phyloP scores from a whole-genome alignment of 2,888 invertebrate genomes.

The Papilio demoleus region DNA sequence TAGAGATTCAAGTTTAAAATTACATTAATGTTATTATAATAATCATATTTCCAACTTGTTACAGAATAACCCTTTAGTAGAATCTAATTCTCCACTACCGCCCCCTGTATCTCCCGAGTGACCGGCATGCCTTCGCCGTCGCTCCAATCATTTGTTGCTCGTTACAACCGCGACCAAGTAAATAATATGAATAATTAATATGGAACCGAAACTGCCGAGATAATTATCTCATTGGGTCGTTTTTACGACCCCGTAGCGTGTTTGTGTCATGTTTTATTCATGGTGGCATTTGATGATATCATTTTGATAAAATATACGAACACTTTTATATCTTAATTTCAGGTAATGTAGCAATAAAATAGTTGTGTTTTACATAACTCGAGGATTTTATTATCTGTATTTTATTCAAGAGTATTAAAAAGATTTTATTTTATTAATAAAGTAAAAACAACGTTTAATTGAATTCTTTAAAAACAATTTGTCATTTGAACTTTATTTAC shows the following conservation, averaged over 20 bases:
- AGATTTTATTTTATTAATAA: background rate
- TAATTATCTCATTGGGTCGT: slow-evolving; percentile 46
- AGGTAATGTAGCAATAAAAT: slow-evolving; percentile 22
- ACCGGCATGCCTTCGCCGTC: slow-evolving; percentile 40
- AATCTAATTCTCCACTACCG: slow-evolving; percentile 43
- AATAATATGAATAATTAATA: slow-evolving; percentile 58
- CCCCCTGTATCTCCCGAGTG: slow-evolving; percentile 43
- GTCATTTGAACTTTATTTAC: background rate
- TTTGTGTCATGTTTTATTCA: slow-evolving; percentile 40
- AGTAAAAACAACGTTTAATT: too few species aligned
- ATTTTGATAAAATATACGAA: slow-evolving; percentile 20
- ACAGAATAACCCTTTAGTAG: slow-evolving; percentile 40
- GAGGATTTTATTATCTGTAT: slow-evolving; percentile 6
- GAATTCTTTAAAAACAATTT: background rate
- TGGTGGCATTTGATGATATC: slow-evolving; percentile 28
- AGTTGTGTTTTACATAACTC: slow-evolving; percentile 12
- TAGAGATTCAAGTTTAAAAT: slow-evolving; percentile 14
- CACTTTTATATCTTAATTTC: slow-evolving; percentile 26
- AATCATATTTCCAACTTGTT: slow-evolving; percentile 11
- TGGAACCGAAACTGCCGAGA: slow-evolving; percentile 43
- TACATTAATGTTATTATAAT: slow-evolving; percentile 10
- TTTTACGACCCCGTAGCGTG: slow-evolving; percentile 43
- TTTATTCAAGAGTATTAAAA: background rate
- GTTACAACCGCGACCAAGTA: slow-evolving; percentile 51
- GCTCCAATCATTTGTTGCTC: slow-evolving; percentile 54